Evolutionary conservation across 2,888 invertebrate genomes (phyloP), one percentile per base, ranked within the genome.

Genomic region (Cataglyphis altisquamis): DNA sequence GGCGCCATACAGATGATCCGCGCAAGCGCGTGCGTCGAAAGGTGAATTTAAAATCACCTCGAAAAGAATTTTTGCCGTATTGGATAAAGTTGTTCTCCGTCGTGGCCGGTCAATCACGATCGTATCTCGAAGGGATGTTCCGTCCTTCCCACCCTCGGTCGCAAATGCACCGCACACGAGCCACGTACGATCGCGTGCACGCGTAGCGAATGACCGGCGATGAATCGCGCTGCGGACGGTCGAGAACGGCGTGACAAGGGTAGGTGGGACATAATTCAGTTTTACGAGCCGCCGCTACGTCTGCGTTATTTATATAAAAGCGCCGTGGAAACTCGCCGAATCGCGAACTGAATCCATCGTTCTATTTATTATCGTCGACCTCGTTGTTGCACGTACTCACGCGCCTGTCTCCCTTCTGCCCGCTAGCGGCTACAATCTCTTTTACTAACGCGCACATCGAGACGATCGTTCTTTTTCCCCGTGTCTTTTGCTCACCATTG

Each of bases 201-300:
- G 66, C 84, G 73, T 74, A 74, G 84, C 45, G 82, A 74, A 82
- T 62, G 63, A 68, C 39, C 82, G 77, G 29, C 66, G 60, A 57
- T 68, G 77, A 77, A 83, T 68, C 67, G 77, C 68, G 25, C 15
- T 39, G 78, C 70, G 78, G 10, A 32, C 41, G 36, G 68, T 41
- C 21, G 63, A 45, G 74, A 48, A n/a, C 63, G 29, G 67, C 57
- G 67, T 77, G 78, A 80, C 78, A 55, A 60, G 60, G 12, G 60
- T 77, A 60, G 77, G 82, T 75, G 60, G 87, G 78, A 82, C 89
- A 90, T 90, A 88, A 91, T 91, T 92, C 90, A 90, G 85, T 91
- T 91, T 91, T 92, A 92, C 88, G 89, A 91, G 78, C 68, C 68
- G 78, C 64, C 36, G 72, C 82, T 82, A 75, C 85, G 86, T 85